Conservation (phyloP, 1,140 invertebrate genomes). For the Drosophila lacertosa region DNA sequence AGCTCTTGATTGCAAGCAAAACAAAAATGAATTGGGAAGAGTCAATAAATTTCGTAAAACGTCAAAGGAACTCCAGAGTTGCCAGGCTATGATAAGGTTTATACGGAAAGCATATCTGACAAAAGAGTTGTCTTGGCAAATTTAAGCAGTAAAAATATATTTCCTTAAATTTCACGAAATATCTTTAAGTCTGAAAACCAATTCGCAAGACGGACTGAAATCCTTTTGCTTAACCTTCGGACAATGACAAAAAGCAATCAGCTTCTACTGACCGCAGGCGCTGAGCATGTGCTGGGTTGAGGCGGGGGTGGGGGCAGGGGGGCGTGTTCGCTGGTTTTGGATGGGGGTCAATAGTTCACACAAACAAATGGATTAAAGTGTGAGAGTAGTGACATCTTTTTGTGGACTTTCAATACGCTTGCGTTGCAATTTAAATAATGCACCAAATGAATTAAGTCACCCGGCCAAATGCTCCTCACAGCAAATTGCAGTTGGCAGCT, state of each 20-base stretch:
- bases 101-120: not conserved
- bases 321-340: too few species aligned
- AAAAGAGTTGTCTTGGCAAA: constrained; percentile 1
- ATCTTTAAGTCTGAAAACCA: not conserved
- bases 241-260: constrained; percentile 52
- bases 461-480: constrained; percentile 31
- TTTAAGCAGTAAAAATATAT: not conserved
- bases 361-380: constrained; percentile 37
- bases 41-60: not conserved
- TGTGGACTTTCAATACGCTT: constrained; percentile 38
- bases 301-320: not conserved
- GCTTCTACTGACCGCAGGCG: not conserved
- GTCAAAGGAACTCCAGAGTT: not conserved
- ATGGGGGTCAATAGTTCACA: constrained; percentile 1
- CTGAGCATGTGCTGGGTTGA: not conserved
- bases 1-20: not conserved
- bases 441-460: constrained; percentile 68
- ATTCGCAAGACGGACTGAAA: not conserved
- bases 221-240: constrained; percentile 7
- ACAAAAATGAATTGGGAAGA: not conserved
- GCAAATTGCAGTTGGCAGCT: not conserved
- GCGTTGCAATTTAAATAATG: constrained; percentile 71
- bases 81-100: not conserved
- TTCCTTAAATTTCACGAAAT: not conserved
- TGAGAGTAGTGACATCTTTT: constrained; percentile 36